phyloP scores from a whole-genome alignment of 92 coral and sea anemone genomes.

The Zoanthus sociatus region DNA sequence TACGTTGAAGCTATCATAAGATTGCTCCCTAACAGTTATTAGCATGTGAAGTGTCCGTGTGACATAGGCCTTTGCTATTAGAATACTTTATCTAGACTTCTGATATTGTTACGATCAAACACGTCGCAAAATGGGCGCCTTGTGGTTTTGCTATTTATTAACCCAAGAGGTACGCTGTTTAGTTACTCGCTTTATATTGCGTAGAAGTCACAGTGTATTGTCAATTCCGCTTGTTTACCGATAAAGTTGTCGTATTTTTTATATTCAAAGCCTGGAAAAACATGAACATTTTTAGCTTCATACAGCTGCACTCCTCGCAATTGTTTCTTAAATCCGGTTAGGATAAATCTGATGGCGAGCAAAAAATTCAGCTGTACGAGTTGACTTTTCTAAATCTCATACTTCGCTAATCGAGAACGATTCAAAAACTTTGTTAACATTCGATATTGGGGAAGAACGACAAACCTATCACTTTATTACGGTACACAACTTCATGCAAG shows the following conservation, averaged over 20 bases:
- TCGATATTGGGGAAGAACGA: not conserved
- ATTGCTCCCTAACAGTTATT: conserved; percentile 24
- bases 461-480: not conserved
- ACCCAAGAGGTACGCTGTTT: not conserved
- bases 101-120: conserved; percentile 13
- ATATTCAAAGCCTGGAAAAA: not conserved
- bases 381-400: not conserved
- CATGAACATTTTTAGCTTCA: not conserved
- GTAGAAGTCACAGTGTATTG: not conserved
- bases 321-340: not conserved
- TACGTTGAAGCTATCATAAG: not conserved
- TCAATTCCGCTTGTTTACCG: not conserved
- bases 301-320: not conserved
- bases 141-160: conserved; percentile 32
- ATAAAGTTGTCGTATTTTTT: not conserved
- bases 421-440: not conserved
- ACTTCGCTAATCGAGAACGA: not conserved
- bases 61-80: not conserved
- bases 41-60: not conserved
- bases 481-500: not conserved
- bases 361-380: not conserved
- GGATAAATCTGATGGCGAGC: not conserved
- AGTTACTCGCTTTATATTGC: not conserved
- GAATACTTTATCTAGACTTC: not conserved
- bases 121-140: conserved; percentile 15